These are phyloP conservation scores for Cercocebus atys DNA, from an alignment of 2,113 vertebrate species.

Conservation along the genomic window DNA sequence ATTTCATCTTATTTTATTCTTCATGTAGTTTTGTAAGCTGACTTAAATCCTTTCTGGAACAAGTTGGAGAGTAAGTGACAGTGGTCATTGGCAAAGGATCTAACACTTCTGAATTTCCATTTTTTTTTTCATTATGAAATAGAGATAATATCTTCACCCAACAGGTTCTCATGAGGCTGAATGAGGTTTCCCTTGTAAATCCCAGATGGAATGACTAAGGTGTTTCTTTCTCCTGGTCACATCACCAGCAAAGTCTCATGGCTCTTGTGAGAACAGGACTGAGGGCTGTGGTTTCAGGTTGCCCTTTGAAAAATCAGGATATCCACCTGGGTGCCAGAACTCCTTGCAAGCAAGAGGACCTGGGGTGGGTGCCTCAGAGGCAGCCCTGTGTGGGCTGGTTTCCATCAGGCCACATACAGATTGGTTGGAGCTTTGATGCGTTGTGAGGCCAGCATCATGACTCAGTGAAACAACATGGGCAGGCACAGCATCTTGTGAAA, in stretches of 20 bases:
- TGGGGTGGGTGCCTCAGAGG: background rate
- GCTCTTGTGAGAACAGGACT: background rate
- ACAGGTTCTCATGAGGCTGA: background rate
- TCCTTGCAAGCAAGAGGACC: background rate
- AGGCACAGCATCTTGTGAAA: background rate
- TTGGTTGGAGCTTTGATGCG: background rate
- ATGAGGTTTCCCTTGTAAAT: background rate
- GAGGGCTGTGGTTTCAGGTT: background rate
- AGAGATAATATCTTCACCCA: background rate
- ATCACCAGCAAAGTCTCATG: background rate
- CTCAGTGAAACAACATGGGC: background rate
- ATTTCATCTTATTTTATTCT: slow-evolving; percentile 5
- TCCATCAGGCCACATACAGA: background rate
- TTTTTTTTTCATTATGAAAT: background rate
- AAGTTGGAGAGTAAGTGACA: background rate
- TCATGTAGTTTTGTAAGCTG: background rate
- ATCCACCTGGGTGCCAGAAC: background rate
- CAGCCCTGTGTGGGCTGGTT: background rate
- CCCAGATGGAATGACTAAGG: background rate
- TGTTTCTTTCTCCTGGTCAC: background rate
- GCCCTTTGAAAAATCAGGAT: background rate
- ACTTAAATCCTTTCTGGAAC: slow-evolving; percentile 23
- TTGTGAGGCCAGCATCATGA: background rate
- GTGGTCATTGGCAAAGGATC: background rate
- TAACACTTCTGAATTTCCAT: background rate